Conservation (phyloP, 2,888 invertebrate genomes). For the Himalopsyche kuldschensis region DNA sequence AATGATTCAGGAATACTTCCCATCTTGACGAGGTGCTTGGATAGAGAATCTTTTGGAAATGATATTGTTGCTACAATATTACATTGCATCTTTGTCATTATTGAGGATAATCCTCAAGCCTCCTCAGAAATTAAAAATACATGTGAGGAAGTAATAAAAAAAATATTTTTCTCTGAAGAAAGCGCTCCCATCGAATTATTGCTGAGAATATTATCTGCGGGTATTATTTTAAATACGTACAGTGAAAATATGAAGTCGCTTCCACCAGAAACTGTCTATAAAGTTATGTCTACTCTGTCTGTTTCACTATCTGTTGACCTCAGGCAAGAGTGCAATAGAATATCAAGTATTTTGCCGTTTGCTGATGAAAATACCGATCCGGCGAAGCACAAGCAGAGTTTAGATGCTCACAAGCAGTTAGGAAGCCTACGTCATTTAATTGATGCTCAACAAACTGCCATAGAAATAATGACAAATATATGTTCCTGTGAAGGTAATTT, state of each 20-base stretch:
- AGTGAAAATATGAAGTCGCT: conserved; percentile 50
- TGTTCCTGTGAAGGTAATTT: conserved; percentile 65
- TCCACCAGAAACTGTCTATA: conserved; percentile 53
- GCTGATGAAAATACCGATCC: conserved; percentile 45
- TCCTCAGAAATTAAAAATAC: conserved; percentile 58
- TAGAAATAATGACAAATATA: conserved; percentile 73
- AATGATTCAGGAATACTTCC: conserved; percentile 66
- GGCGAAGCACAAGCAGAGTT: conserved; percentile 50
- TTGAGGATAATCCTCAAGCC: conserved; percentile 69
- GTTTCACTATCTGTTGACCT: conserved; percentile 60
- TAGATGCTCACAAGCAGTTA: conserved; percentile 54
- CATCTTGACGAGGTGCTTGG: conserved; percentile 63
- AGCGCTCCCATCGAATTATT: conserved; percentile 52
- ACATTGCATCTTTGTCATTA: conserved; percentile 70
- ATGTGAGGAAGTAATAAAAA: conserved; percentile 52
- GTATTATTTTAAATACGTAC: conserved; percentile 61
- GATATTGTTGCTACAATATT: conserved; percentile 62
- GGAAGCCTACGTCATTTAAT: conserved; percentile 59
- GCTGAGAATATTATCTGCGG: conserved; percentile 62
- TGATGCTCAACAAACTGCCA: conserved; percentile 68
- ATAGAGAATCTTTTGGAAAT: conserved; percentile 59
- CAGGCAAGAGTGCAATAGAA: conserved; percentile 52
- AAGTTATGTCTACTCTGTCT: conserved; percentile 57
- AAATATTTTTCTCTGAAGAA: conserved; percentile 51
- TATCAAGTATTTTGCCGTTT: conserved; percentile 57